Evolutionary conservation across 2,113 vertebrate genomes (phyloP).

Genomic region (Menura novaehollandiae): DNA sequence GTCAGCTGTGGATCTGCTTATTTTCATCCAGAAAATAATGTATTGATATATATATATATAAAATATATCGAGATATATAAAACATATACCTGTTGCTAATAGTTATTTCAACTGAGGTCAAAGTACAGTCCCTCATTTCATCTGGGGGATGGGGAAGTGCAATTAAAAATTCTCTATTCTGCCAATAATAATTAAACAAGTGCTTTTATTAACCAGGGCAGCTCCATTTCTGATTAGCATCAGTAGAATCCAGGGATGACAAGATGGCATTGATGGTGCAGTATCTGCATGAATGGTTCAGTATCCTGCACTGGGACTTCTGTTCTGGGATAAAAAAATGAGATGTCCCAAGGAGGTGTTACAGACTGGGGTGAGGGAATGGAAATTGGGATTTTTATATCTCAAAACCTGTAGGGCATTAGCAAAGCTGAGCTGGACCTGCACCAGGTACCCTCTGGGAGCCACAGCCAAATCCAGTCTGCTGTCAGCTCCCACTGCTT

Average conservation of each 20-base stretch:
- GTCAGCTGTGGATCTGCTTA: not conserved
- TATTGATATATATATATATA: not conserved
- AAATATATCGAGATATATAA: not conserved
- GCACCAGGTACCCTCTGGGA: accelerated
- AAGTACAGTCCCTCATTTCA: not conserved
- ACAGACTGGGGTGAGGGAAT: not conserved
- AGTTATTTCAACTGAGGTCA: not conserved
- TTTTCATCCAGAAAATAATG: not conserved
- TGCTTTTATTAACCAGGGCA: not conserved
- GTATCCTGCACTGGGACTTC: not conserved
- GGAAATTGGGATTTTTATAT: not conserved
- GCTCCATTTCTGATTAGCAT: not conserved
- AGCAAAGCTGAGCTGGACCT: not conserved
- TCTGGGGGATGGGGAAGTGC: accelerated
- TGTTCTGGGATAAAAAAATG: not conserved
- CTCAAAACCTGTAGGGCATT: not conserved
- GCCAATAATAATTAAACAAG: not conserved
- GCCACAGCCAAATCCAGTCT: not conserved
- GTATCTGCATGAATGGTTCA: too few relatives aligned
- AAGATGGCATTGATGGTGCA: not conserved
- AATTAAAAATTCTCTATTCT: not conserved
- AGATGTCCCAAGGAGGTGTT: not conserved
- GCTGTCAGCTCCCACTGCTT: not conserved
- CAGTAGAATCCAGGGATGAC: not conserved
- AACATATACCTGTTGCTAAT: not conserved